phyloP scores from a whole-genome alignment of 2,797 vertebrate genomes.

The Sarcophilus harrisii region DNA sequence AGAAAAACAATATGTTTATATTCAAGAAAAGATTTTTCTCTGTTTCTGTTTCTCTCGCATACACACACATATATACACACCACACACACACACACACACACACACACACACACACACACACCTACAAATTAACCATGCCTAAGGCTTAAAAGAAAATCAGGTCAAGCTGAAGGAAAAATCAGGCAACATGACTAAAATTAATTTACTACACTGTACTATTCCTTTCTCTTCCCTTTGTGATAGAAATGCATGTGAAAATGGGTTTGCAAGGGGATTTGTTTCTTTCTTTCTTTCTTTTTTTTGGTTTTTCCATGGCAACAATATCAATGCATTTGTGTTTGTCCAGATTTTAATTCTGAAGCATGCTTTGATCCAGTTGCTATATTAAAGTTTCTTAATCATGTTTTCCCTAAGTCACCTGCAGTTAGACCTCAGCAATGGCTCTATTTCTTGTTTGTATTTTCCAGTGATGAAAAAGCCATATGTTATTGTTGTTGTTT shows the following conservation, averaged over 20 bases:
- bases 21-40: slow-evolving; percentile 65
- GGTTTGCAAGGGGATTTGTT: slow-evolving; percentile 39
- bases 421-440: background rate
- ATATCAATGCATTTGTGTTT: background rate
- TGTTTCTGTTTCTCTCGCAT: too few species aligned
- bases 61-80: too few species aligned
- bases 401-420: slow-evolving; percentile 43
- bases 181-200: slow-evolving; percentile 79
- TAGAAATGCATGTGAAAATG: slow-evolving; percentile 61
- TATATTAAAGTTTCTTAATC: slow-evolving; percentile 21
- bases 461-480: background rate
- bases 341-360: slow-evolving; percentile 32
- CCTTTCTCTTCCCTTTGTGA: background rate
- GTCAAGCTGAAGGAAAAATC: slow-evolving; percentile 80
- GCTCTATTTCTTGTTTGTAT: background rate
- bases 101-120: background rate
- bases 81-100: too few species aligned
- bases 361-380: background rate
- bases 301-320: background rate
- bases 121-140: slow-evolving; percentile 77
- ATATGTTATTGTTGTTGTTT: background rate
- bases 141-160: slow-evolving; percentile 78
- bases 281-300: too few species aligned
- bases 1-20: slow-evolving; percentile 71
- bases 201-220: slow-evolving; percentile 68